phyloP scores from a whole-genome alignment of 2,797 vertebrate species.

The Neosalanx taihuensis region DNA sequence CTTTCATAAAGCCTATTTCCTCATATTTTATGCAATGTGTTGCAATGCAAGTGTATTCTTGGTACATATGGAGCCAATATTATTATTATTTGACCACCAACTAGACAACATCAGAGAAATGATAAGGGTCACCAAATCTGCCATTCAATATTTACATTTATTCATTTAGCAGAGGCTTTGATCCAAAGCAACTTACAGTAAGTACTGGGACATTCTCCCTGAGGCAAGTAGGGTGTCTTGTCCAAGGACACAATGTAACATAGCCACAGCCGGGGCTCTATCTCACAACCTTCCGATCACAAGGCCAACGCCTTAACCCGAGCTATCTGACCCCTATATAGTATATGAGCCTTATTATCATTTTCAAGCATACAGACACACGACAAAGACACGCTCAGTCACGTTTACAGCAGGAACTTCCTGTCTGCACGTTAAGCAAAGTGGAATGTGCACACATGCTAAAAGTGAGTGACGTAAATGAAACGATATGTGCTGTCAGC shows the following conservation, averaged over 20 bases:
- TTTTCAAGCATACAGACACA: not conserved
- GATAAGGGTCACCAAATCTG: not conserved
- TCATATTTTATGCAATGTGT: no score
- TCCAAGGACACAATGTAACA: no score
- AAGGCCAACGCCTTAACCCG: no score
- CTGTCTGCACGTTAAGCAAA: not conserved
- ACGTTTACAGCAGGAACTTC: not conserved
- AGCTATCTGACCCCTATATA: no score
- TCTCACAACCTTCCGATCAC: no score
- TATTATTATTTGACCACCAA: not conserved
- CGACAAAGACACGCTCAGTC: not conserved
- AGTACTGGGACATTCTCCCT: no score
- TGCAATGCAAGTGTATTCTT: not conserved
- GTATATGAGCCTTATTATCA: not conserved
- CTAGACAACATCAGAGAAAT: not conserved
- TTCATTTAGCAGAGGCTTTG: no score
- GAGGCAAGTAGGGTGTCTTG: no score
- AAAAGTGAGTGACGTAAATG: not conserved
- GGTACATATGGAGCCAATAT: no score
- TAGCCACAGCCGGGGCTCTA: no score
- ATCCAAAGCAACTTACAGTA: no score
- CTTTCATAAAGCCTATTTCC: not conserved
- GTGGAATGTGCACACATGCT: not conserved
- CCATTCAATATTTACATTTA: not conserved
- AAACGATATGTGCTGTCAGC: slow-evolving; percentile 6